A percentile compares a stretch with the other conserved stretches of the same genome.
These are phyloP conservation scores for Ommatoiulus sabulosus DNA, from an alignment of 2,888 invertebrate genomes.

Conservation along the genomic window DNA sequence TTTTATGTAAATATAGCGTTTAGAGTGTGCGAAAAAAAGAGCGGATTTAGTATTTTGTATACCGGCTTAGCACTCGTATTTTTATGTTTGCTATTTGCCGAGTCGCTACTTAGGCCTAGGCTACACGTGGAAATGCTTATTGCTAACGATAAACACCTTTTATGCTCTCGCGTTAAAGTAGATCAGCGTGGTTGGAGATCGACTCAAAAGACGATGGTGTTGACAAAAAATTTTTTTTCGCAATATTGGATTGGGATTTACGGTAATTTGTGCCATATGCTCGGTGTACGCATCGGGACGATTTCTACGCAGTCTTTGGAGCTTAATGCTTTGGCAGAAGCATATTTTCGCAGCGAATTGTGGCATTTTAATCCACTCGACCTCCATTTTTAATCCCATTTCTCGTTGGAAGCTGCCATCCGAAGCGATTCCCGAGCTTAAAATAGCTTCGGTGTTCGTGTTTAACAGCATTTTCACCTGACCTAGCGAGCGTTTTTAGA, in stretches of 20 bases:
- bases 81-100: slow-evolving; percentile 17
- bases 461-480: slow-evolving; percentile 47
- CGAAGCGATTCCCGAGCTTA: slow-evolving; percentile 37
- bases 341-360: slow-evolving; percentile 37
- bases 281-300: background rate
- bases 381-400: slow-evolving; percentile 46
- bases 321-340: background rate
- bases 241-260: slow-evolving; percentile 17
- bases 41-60: background rate
- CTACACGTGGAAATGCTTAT: background rate
- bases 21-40: background rate
- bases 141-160: slow-evolving; percentile 10
- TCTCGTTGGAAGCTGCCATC: slow-evolving; percentile 34
- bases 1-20: background rate
- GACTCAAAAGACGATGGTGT: background rate
- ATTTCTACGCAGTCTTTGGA: background rate
- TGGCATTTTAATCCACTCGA: slow-evolving; percentile 48
- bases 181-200: background rate
- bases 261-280: background rate
- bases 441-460: slow-evolving; percentile 39
- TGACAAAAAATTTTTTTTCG: background rate
- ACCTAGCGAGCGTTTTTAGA: slow-evolving; percentile 4
- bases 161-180: background rate
- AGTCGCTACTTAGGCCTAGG: slow-evolving; percentile 1
- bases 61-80: slow-evolving; percentile 5